These are phyloP conservation scores for Neoascia interrupta DNA, from an alignment of 2,888 invertebrate species.

Conservation along the genomic window DNA sequence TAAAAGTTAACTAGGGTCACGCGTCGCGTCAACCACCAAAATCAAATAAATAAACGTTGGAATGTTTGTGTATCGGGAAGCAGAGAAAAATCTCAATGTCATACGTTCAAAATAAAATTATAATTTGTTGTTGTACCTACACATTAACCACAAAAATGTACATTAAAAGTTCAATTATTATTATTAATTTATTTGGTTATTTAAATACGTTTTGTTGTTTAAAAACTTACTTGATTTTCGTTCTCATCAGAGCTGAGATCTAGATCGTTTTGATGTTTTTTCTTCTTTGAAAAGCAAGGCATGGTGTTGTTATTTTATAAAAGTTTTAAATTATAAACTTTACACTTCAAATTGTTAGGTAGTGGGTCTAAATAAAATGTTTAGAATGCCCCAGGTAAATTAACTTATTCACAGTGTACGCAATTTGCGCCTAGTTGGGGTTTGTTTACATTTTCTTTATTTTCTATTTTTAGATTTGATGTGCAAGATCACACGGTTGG, in stretches of 20 bases:
- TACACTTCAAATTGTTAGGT: no score
- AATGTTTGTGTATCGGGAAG: no score
- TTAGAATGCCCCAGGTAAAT: no score
- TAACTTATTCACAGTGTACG: no score
- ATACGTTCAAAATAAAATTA: constrained; percentile 52
- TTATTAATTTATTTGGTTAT: background rate
- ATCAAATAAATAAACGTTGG: background rate
- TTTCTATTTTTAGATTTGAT: constrained; percentile 18
- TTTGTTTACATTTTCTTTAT: no score
- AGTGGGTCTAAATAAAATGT: no score
- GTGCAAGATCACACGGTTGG: background rate
- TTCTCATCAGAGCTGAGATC: constrained; percentile 21
- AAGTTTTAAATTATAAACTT: no score
- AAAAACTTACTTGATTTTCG: constrained; percentile 47
- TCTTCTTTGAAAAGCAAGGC: constrained; percentile 64
- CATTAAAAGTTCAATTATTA: background rate
- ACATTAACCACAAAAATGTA: no score
- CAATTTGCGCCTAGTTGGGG: no score
- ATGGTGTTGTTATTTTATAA: no score
- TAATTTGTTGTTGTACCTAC: no score
- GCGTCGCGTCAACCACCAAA: background rate
- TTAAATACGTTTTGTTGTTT: background rate
- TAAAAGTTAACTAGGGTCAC: no score
- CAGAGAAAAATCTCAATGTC: constrained; percentile 19
- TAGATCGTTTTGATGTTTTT: constrained; percentile 29